Percentiles rank a stretch among this genome's conserved stretches.
These are phyloP conservation scores for Acleris laterana DNA, from an alignment of 2,888 invertebrate genomes.

Conservation along the genomic window DNA sequence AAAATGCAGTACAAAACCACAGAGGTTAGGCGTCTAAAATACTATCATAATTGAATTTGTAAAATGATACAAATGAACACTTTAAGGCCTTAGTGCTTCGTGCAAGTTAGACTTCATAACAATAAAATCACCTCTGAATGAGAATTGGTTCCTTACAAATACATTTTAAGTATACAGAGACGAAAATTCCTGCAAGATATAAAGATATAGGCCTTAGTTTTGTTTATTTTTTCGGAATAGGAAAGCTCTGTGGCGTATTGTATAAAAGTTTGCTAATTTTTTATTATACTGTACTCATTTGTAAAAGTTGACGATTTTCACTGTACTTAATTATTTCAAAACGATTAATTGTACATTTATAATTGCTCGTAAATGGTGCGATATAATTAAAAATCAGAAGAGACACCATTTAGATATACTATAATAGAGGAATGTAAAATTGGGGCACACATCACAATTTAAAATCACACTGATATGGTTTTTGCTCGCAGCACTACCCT, in stretches of 20 bases:
- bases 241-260: no score
- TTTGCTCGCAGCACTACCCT: not conserved
- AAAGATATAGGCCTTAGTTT: no score
- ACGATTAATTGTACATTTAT: not conserved
- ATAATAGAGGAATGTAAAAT: conserved; percentile 20
- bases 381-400: no score
- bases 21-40: not conserved
- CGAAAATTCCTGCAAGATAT: no score
- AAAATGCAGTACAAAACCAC: not conserved
- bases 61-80: conserved; percentile 26
- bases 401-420: not conserved
- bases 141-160: not conserved
- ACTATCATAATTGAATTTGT: conserved; percentile 3
- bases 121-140: conserved; percentile 10
- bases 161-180: no score
- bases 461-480: conserved; percentile 7
- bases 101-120: conserved; percentile 23
- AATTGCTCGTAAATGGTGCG: no score
- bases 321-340: not conserved
- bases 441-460: conserved; percentile 19
- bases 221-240: no score
- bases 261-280: no score
- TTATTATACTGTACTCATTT: not conserved
- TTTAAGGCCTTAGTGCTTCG: conserved; percentile 26
- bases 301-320: not conserved